Evolutionary conservation across 1,140 invertebrate genomes (phyloP), one percentile per base, ranked within the genome.

Genomic region (Riptortus pedestris): DNA sequence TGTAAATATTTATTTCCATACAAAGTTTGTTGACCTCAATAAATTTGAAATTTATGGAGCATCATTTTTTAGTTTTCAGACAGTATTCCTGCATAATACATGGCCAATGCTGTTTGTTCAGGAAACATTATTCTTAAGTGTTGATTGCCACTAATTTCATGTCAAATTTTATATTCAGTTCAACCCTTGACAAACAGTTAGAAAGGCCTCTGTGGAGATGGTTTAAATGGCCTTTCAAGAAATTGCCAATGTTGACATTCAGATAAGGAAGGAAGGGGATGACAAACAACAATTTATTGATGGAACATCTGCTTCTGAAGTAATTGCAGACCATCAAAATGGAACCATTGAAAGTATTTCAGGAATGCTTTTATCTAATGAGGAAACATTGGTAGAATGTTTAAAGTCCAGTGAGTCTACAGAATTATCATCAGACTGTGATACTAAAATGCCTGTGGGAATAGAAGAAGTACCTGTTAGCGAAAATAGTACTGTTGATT

Each of bases 151-250:
- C n/a, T n/a, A n/a, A n/a, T 47, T 47, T 47, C 45, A 47, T 47
- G 45, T 47, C 45, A 47, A 47, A 22, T 22, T 3, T 47, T 22
- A n/a, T 47, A 9, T 9, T 3, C 18, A n/a, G 18, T 47, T 47
- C 45, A 47, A n/a, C 9, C 22, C 1, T 4, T 18, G 3, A 22
- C 22, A 47, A 47, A 1, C 22, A 27, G 24, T 9, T 24, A 26
- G 24, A 24, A 55, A 55, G 51, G 24, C 51, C 51, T 14, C 20
- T 1, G 2, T 55, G 22, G 51, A 55, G 20, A 55, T 55, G 51
- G 18, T 55, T 55, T 55, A 55, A 55, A 55, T 55, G 51, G 51
- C 18, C 51, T 26, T 55, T 55, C 24, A 55, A 24, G 24, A 26
- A 12, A 26, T 24, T 16, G 11, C 20, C 16, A 2, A 7, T 24